Evolutionary conservation across 2,113 vertebrate genomes (phyloP).

Genomic region (Illadopsis cleaveri): DNA sequence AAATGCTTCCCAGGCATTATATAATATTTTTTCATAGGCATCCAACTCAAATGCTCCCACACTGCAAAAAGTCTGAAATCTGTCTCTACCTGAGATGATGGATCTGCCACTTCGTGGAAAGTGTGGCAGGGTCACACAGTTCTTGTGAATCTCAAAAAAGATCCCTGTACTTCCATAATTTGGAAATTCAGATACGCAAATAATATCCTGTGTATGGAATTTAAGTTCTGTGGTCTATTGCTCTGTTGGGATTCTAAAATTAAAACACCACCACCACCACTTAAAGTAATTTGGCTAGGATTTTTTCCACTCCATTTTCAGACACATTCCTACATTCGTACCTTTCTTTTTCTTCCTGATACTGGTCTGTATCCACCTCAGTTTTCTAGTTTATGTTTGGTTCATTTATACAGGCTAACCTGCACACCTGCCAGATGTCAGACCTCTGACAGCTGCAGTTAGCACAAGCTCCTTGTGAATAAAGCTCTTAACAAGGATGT

Average conservation of each 20-base stretch:
- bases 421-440: background rate
- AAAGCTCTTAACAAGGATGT: background rate
- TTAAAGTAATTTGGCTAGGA: background rate
- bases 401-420: background rate
- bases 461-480: background rate
- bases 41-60: background rate
- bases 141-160: background rate
- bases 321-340: background rate
- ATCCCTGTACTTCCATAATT: background rate
- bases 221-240: background rate
- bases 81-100: background rate
- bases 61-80: background rate
- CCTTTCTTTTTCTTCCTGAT: background rate
- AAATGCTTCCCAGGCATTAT: background rate
- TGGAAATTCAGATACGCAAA: background rate
- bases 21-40: background rate
- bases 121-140: background rate
- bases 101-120: background rate
- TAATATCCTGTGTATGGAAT: background rate
- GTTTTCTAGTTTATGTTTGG: background rate
- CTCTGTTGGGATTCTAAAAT: background rate
- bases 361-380: background rate
- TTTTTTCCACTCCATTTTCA: background rate
- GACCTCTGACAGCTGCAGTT: background rate
- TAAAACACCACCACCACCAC: background rate